Evolutionary conservation across 1,140 invertebrate genomes (phyloP), one percentile per base, ranked within the genome.

Genomic region (Listronotus oregonensis): DNA sequence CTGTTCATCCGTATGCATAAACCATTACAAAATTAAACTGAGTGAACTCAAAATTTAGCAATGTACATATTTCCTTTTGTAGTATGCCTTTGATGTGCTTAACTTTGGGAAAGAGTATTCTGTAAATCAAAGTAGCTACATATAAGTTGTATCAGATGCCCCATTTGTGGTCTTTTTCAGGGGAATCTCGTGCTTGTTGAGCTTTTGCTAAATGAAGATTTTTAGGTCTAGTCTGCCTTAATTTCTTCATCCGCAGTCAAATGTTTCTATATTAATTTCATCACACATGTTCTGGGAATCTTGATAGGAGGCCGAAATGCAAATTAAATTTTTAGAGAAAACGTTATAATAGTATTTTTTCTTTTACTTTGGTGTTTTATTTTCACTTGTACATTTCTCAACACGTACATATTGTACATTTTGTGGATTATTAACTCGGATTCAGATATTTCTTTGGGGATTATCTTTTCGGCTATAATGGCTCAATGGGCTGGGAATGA

Each of bases 341-440:
- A n/a, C n/a, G n/a, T n/a, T n/a, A n/a, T n/a, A n/a, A n/a, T n/a
- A n/a, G n/a, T n/a, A n/a, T n/a, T n/a, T n/a, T n/a, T n/a, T n/a
- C n/a, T n/a, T n/a, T n/a, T n/a, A n/a, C n/a, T n/a, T n/a, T n/a
- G n/a, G n/a, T n/a, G n/a, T n/a, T n/a, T n/a, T n/a, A n/a, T n/a
- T n/a, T n/a, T n/a, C n/a, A n/a, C n/a, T n/a, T n/a, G n/a, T n/a
- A n/a, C n/a, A n/a, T n/a, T n/a, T n/a, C n/a, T n/a, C n/a, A n/a
- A 39, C 46, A 68, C 37, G 32, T 67, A 74, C 17, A 72, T 61
- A 54, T 64, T 40, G 54, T 52, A 64, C 73, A 75, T 68, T 66
- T 75, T 69, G 61, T 15, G 52, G 68, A 67, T 47, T 34, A 3
- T 57, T 43, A 67, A 43, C 21, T 67, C 40, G 44, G 54, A 54